A percentile compares a stretch with the other conserved stretches of the same genome.
phyloP scores from a whole-genome alignment of 1,140 invertebrate species.

The Myzus persicae region DNA sequence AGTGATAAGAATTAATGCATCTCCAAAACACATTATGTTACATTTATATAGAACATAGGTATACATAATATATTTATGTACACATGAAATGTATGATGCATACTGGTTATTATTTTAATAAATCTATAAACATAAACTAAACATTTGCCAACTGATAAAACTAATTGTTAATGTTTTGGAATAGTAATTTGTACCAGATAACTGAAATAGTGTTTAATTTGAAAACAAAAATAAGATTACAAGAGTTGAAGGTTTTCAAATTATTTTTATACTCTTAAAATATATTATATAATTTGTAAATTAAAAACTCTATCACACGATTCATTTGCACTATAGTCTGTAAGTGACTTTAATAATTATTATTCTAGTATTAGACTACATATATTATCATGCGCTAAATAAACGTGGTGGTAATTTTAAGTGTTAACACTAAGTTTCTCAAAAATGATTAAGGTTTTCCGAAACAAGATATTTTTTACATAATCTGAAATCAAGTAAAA shows the following conservation, averaged over 20 bases:
- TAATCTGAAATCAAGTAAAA: too few species aligned
- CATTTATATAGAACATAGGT: too few species aligned
- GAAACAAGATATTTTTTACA: too few species aligned
- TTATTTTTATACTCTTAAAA: neutral
- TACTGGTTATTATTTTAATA: neutral
- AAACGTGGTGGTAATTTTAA: neutral
- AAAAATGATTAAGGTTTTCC: neutral
- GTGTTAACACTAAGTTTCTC: neutral
- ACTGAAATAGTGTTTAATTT: neutral
- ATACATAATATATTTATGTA: too few species aligned
- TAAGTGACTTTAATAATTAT: neutral
- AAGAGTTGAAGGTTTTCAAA: neutral
- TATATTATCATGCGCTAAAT: neutral
- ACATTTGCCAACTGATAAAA: neutral
- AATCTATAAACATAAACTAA: neutral
- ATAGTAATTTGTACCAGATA: neutral
- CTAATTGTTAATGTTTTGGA: neutral
- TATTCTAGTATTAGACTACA: neutral
- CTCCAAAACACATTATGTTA: too few species aligned
- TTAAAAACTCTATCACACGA: neutral
- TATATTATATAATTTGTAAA: neutral
- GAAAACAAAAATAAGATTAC: neutral
- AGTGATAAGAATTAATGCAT: too few species aligned
- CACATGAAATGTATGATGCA: too few species aligned
- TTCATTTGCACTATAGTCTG: neutral